Evolutionary conservation across 2,113 vertebrate genomes (phyloP).

Genomic region (Anseranas semipalmata): DNA sequence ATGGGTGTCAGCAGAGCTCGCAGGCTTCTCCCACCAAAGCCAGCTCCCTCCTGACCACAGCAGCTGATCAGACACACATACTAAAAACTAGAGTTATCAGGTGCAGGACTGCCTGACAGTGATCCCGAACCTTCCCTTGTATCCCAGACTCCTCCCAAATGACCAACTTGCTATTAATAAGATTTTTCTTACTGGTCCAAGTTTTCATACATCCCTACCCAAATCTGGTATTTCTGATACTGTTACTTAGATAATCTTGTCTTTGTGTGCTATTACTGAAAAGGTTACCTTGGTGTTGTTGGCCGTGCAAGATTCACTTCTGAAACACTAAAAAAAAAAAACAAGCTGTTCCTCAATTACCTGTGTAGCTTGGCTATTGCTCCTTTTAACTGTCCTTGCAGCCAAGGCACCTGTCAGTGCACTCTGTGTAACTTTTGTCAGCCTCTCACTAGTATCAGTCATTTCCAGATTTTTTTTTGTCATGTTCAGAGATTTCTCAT

Average conservation of each 20-base stretch:
- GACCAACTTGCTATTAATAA: background rate
- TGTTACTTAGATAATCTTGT: background rate
- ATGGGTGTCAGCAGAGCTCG: background rate
- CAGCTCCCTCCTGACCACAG: background rate
- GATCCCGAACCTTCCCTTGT: background rate
- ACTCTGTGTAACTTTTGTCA: background rate
- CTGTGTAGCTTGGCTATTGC: background rate
- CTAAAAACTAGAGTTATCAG: background rate
- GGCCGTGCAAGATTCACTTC: background rate
- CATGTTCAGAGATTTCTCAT: background rate
- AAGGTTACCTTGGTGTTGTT: background rate
- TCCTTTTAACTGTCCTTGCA: background rate
- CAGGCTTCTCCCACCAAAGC: background rate
- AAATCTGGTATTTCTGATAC: background rate
- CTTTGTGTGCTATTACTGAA: background rate
- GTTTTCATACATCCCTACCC: background rate
- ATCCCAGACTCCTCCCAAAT: background rate
- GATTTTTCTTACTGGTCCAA: background rate
- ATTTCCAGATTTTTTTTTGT: background rate
- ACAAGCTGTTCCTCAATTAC: background rate
- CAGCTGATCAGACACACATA: background rate
- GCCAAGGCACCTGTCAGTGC: background rate
- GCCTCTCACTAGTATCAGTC: background rate
- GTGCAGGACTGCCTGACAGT: background rate
- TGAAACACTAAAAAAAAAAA: no score